Percentiles rank a stretch among this genome's conserved stretches.
Evolutionary conservation across 2,888 invertebrate genomes (phyloP).

Genomic region (Endotricha flammealis): DNA sequence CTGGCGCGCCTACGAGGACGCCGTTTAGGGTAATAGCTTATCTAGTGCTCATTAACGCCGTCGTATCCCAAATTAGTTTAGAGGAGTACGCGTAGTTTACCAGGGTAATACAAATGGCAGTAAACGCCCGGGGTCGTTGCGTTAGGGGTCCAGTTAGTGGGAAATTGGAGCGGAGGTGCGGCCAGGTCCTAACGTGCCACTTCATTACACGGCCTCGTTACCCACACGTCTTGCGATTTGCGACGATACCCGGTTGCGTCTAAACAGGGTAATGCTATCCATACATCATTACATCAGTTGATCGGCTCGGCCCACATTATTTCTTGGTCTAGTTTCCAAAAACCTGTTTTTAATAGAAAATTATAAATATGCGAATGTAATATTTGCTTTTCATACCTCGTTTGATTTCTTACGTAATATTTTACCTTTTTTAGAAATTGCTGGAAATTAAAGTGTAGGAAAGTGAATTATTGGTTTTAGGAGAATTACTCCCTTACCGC

Average conservation of each 20-base stretch:
- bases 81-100: conserved; percentile 25
- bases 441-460: conserved; percentile 63
- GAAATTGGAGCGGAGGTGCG: conserved; percentile 56
- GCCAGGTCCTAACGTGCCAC: conserved; percentile 56
- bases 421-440: conserved; percentile 45
- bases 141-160: conserved; percentile 58
- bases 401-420: conserved; percentile 21
- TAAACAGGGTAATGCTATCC: no score
- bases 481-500: conserved; percentile 54
- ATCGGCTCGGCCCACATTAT: no score
- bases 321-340: no score
- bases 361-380: background rate
- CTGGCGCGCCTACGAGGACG: conserved; percentile 1
- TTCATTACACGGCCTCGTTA: conserved; percentile 65
- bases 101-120: conserved; percentile 32
- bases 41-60: conserved; percentile 14
- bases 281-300: no score
- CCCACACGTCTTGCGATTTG: conserved; percentile 34
- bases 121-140: conserved; percentile 49
- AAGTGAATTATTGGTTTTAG: conserved; percentile 70
- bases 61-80: conserved; percentile 25
- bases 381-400: background rate
- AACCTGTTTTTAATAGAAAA: no score
- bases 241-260: no score
- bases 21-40: background rate